These are phyloP conservation scores for Lipophrys pholis DNA, from an alignment of 2,113 vertebrate species.

Conservation along the genomic window DNA sequence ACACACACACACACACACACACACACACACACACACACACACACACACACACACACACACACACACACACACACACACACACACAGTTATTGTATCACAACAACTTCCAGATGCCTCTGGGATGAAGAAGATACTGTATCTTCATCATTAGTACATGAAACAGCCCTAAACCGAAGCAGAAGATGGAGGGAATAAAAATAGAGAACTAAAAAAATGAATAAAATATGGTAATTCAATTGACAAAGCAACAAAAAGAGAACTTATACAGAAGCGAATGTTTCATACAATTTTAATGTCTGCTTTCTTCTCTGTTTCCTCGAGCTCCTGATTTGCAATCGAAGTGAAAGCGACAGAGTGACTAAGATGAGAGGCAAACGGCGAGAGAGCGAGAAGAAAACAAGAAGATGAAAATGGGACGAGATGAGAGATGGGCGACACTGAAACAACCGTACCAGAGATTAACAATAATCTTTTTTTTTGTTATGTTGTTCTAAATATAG, in stretches of 20 bases:
- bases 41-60: slow-evolving; percentile 10
- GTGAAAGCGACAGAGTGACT: neutral
- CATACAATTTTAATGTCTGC: slow-evolving; percentile 12
- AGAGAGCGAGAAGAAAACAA: slow-evolving; percentile 6
- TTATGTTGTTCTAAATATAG: slow-evolving; percentile 76
- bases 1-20: slow-evolving; percentile 2
- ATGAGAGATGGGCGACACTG: slow-evolving; percentile 13
- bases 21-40: slow-evolving; percentile 25
- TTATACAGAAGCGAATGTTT: neutral
- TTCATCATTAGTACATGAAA: slow-evolving; percentile 62
- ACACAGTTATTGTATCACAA: slow-evolving; percentile 28
- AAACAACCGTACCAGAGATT: slow-evolving; percentile 47
- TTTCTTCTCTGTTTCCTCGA: neutral
- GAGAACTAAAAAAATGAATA: neutral
- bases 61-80: slow-evolving; percentile 17
- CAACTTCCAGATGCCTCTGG: slow-evolving; percentile 37
- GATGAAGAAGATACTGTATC: slow-evolving; percentile 49
- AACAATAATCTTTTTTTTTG: slow-evolving; percentile 43
- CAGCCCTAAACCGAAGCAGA: slow-evolving; percentile 33
- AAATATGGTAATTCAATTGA: neutral
- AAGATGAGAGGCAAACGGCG: neutral
- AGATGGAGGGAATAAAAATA: neutral
- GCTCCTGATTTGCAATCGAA: neutral
- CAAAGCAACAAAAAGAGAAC: neutral
- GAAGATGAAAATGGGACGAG: neutral